Evolutionary conservation across 2,888 invertebrate genomes (phyloP).

Genomic region (Chaetogeoica ovagalla): DNA sequence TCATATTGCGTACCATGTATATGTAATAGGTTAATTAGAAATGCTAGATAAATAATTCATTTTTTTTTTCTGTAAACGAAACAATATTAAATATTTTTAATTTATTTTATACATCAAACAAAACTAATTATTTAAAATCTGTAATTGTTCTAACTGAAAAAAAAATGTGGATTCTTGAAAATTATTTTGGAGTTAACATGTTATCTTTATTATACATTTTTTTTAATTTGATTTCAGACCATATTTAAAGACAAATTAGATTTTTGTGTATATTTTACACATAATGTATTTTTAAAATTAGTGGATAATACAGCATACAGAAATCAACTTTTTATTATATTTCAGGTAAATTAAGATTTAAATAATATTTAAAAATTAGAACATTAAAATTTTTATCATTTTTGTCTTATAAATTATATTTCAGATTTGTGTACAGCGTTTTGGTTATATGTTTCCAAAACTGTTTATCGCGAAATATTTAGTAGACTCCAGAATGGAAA

Average conservation of each 20-base stretch:
- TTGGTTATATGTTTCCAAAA: slow-evolving; percentile 36
- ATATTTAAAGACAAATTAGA: slow-evolving; percentile 12
- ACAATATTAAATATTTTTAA: too few relatives aligned
- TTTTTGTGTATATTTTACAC: slow-evolving; percentile 17
- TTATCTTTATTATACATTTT: background rate
- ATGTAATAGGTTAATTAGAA: too few relatives aligned
- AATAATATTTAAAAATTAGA: too few relatives aligned
- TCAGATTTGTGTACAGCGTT: slow-evolving; percentile 39
- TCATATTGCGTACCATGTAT: too few relatives aligned
- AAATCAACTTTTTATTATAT: slow-evolving; percentile 31
- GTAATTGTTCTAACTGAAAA: too few relatives aligned
- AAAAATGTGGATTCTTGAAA: too few relatives aligned
- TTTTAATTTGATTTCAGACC: slow-evolving; percentile 24
- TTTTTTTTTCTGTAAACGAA: too few relatives aligned
- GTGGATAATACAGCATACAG: background rate
- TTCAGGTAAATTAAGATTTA: slow-evolving; percentile 28
- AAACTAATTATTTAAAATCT: too few relatives aligned
- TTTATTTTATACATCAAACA: too few relatives aligned
- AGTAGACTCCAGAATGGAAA: background rate
- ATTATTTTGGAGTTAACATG: too few relatives aligned
- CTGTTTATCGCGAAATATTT: slow-evolving; percentile 26
- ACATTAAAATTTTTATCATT: background rate
- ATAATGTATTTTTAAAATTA: slow-evolving; percentile 38
- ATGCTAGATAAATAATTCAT: too few relatives aligned
- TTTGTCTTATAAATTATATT: background rate